Evolutionary conservation across 2,888 invertebrate genomes (phyloP), one percentile per base, ranked within the genome.

Genomic region (Elgonia sp.): DNA sequence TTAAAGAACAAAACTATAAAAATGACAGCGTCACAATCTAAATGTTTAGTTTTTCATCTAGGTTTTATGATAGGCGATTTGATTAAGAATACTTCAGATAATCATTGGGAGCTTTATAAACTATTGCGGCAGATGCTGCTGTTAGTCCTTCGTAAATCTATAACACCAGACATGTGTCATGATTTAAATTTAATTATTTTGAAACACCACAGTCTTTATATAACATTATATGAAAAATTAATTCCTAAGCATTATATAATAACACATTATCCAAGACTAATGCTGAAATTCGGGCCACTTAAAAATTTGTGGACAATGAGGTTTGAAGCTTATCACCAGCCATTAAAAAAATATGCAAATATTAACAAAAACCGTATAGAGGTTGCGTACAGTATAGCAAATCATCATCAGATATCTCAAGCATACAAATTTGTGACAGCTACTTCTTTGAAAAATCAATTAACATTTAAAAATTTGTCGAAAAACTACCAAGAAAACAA

Each of bases 221-320:
- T 50, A 1, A 76, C 40, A 46, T 80, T 83, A 57, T 55, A 37
- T 37, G 14, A 42, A 37, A 79, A 55, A 20, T 53, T 87, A 29
- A 69, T 40, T n/a, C 87, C 87, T 0, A 83, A 83, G 40, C 73
- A 83, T 20, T 83, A 86, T 46, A 18, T 83, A 1, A 60, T 86
- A n/a, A 0, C 50, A 18, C 82, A 86, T 21, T 82, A 82, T 37
- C 73, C 77, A 10, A 39, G 73, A 50, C 40, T 77, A 14, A 86
- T 83, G 72, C 9, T 60, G 1, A 65, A 77, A 73, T 77, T 67
- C 57, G 82, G 86, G 2, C 81, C 86, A 42, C 6, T 86, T 6
- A 21, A 46, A 67, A 62, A 81, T n/a, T 21, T 55, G 18, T 76
- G 69, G 53, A 53, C 70, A n/a, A 81, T 81, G 46, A 50, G 81